Conservation (phyloP, 1,140 invertebrate species). For the Conus betulinus region DNA sequence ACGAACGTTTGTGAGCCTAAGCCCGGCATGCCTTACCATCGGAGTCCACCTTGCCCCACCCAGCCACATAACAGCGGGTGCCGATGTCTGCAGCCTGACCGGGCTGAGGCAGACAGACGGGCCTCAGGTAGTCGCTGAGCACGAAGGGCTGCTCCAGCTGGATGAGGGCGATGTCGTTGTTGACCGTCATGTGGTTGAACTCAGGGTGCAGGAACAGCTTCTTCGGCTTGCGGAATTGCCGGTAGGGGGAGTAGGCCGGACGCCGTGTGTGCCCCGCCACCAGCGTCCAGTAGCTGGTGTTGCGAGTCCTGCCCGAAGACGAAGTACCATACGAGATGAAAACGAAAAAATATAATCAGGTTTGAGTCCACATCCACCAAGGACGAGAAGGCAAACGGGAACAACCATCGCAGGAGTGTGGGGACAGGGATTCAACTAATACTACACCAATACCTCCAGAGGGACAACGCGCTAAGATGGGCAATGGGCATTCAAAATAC, state of each 20-base stretch:
- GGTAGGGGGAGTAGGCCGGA: conserved; percentile 51
- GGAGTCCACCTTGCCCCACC: conserved; percentile 55
- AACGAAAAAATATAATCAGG: neutral
- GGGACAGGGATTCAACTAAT: too few relatives aligned
- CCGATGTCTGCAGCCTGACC: conserved; percentile 41
- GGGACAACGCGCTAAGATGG: too few relatives aligned
- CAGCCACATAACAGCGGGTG: conserved; percentile 57
- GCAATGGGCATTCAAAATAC: too few relatives aligned
- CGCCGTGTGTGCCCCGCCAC: conserved; percentile 55
- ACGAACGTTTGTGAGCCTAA: too few relatives aligned
- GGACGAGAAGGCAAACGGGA: too few relatives aligned
- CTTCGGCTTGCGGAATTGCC: conserved; percentile 51
- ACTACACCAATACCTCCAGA: too few relatives aligned
- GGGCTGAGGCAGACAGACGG: conserved; percentile 81
- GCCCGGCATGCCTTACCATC: conserved; percentile 33
- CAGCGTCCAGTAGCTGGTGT: conserved; percentile 42
- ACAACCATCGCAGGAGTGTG: too few relatives aligned
- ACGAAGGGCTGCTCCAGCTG: conserved; percentile 93
- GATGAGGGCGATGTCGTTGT: conserved; percentile 92
- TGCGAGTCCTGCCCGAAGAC: neutral
- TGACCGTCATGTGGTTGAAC: conserved; percentile 80
- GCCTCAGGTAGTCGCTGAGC: conserved; percentile 89
- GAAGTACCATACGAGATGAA: neutral
- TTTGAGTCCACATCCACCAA: too few relatives aligned
- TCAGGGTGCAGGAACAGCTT: conserved; percentile 48